Evolutionary conservation across 2,113 vertebrate species (phyloP).

Genomic region (Entomyzon cyanotis): DNA sequence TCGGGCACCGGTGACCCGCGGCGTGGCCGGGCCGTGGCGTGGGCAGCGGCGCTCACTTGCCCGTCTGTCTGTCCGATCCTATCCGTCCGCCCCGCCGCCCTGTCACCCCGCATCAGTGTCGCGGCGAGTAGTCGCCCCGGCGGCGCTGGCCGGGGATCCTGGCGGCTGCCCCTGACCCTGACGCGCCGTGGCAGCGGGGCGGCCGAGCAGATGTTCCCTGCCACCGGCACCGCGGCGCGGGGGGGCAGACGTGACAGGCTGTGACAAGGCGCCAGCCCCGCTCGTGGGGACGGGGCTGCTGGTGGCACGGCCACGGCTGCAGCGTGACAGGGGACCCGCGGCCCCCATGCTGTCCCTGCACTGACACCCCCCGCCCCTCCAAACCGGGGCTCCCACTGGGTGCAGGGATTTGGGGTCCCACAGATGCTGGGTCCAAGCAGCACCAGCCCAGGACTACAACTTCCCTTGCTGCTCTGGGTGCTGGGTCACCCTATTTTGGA

Average conservation of each 20-base stretch:
- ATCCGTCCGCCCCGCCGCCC: neutral
- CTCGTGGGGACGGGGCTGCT: neutral
- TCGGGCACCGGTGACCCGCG: neutral
- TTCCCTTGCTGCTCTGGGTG: neutral
- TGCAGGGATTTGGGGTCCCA: neutral
- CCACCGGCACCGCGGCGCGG: slow-evolving; percentile 72
- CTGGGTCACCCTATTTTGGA: neutral
- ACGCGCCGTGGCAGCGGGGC: slow-evolving; percentile 71
- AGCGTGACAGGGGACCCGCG: neutral
- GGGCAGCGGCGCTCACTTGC: neutral
- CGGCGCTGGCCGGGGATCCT: neutral
- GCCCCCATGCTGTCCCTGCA: neutral
- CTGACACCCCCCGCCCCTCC: too few species aligned
- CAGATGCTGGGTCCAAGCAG: neutral
- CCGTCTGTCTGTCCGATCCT: neutral
- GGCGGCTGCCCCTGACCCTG: slow-evolving; percentile 70
- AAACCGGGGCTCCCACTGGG: neutral
- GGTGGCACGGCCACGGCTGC: neutral
- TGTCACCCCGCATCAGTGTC: neutral
- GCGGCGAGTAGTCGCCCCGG: neutral
- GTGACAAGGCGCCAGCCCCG: neutral
- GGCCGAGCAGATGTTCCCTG: slow-evolving; percentile 84
- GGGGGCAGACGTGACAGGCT: neutral
- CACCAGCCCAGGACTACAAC: fast-evolving
- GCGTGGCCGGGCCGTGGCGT: fast-evolving